phyloP scores from a whole-genome alignment of 2,888 invertebrate species.

The Frankliniella fusca region DNA sequence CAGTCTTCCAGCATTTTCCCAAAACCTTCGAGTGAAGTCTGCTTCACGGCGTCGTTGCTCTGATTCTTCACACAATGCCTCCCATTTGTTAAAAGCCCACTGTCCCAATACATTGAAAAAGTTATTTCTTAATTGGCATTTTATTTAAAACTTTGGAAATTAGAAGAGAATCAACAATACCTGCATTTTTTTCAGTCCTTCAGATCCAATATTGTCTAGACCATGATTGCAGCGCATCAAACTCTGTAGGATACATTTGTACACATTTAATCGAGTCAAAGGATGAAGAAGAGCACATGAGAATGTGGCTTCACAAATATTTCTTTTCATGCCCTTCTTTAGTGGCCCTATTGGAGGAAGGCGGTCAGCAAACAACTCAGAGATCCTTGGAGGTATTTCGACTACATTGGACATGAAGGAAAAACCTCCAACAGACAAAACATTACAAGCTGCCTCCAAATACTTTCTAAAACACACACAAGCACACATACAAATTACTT shows the following conservation, averaged over 20 bases:
- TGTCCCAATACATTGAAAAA: constrained; percentile 43
- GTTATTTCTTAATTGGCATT: neutral
- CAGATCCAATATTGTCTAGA: neutral
- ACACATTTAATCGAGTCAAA: constrained; percentile 57
- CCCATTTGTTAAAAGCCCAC: constrained; percentile 59
- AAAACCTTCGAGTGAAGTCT: constrained; percentile 66
- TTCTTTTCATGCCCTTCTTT: constrained; percentile 52
- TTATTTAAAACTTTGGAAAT: constrained; percentile 45
- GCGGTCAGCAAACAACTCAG: constrained; percentile 56
- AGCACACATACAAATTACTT: neutral
- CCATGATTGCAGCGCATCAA: constrained; percentile 48
- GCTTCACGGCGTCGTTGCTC: constrained; percentile 61
- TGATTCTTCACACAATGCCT: constrained; percentile 59
- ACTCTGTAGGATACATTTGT: constrained; percentile 59
- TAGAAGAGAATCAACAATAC: neutral
- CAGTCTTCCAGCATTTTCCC: constrained; percentile 65
- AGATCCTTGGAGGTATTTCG: constrained; percentile 56
- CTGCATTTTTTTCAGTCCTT: neutral
- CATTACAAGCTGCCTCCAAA: constrained; percentile 66
- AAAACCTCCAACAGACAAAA: constrained; percentile 68
- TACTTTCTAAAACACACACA: constrained; percentile 50
- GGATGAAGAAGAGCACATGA: constrained; percentile 60
- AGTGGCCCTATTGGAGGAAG: constrained; percentile 46
- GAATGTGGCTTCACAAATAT: constrained; percentile 56
- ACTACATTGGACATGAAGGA: constrained; percentile 60